Evolutionary conservation across 1,140 invertebrate species (phyloP).

Genomic region (Anastrepha ludens): DNA sequence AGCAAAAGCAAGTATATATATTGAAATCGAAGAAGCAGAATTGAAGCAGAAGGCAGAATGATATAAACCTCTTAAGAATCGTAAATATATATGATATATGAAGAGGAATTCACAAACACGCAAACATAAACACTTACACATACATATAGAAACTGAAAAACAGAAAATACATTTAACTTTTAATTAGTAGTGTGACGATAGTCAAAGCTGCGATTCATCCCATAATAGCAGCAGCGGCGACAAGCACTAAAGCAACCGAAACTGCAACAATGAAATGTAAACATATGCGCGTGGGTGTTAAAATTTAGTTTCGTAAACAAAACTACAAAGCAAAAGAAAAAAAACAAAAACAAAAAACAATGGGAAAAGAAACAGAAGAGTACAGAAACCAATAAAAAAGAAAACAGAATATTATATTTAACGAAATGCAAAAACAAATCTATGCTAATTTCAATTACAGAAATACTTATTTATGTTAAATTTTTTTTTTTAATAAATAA

Average conservation of each 20-base stretch:
- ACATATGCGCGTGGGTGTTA: slow-evolving; percentile 49
- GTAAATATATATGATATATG: slow-evolving; percentile 55
- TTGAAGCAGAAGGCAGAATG: slow-evolving; percentile 58
- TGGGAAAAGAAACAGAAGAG: slow-evolving; percentile 2
- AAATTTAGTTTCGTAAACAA: slow-evolving; percentile 45
- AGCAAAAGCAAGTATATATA: not conserved
- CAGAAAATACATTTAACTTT: slow-evolving; percentile 30
- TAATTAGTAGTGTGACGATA: slow-evolving; percentile 56
- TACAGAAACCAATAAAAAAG: slow-evolving; percentile 16
- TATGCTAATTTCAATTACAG: slow-evolving; percentile 54
- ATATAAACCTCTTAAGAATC: slow-evolving; percentile 54
- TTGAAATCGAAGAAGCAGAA: slow-evolving; percentile 1
- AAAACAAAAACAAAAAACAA: slow-evolving; percentile 49
- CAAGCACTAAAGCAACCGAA: slow-evolving; percentile 6
- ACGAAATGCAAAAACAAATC: slow-evolving; percentile 24
- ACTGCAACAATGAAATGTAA: slow-evolving; percentile 61
- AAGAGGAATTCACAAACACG: slow-evolving; percentile 44
- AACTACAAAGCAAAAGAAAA: slow-evolving; percentile 62
- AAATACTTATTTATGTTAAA: slow-evolving; percentile 52
- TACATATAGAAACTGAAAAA: slow-evolving; percentile 46
- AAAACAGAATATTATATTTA: slow-evolving; percentile 54
- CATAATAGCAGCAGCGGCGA: slow-evolving; percentile 2
- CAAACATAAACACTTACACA: slow-evolving; percentile 41
- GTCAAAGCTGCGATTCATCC: not conserved
- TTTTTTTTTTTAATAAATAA: slow-evolving; percentile 46